Evolutionary conservation across 2,113 vertebrate species (phyloP), one percentile per base, ranked within the genome.

Genomic region (Cairina moschata): DNA sequence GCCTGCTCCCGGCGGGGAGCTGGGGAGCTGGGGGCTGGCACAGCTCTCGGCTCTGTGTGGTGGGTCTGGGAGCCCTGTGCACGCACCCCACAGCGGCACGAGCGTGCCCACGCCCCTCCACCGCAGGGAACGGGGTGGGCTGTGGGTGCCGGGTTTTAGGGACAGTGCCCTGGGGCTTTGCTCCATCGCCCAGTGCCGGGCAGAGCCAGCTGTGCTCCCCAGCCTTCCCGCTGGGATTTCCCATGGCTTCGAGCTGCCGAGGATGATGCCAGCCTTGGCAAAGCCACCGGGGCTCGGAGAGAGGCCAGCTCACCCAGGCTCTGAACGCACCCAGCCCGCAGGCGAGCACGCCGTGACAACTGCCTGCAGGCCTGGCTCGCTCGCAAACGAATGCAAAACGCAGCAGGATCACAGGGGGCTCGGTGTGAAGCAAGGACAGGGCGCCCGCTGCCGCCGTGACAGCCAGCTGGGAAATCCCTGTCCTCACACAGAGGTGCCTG

Each of bases 121-220:
- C 10, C 26, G 31, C 34, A 36, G 59, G 6, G 6, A 48, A 29
- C 36, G 34, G 20, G 36, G 32, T 44, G 84, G 38, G 48, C 5
- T 4, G 72, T 15, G n/a, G 59, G 59, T 8, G 13, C 22, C 26
- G 46, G 25, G 36, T 38, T 56, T 23, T 8, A 18, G 68, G 22
- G 40, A 25, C 29, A 1, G 18, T 26, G 13, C 26, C 55, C 17
- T 36, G 38, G 3, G 1, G 26, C 44, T 1, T 8, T 6, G 28
- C 60, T 38, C 17, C 2, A 6, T 20, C 3, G 8, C 56, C 29
- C 11, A 34, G 21, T 1, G 5, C 46, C 2, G 6, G 16, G 1
- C 16, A 26, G 13, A 42, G 54, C 40, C 6, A 1, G 38, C 55
- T 62, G 48, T 62, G 23, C 20, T 60, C 38, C 63, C 17, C 38